These are phyloP conservation scores for Podarcis cretensis DNA, from an alignment of 2,113 vertebrate species.

Conservation along the genomic window DNA sequence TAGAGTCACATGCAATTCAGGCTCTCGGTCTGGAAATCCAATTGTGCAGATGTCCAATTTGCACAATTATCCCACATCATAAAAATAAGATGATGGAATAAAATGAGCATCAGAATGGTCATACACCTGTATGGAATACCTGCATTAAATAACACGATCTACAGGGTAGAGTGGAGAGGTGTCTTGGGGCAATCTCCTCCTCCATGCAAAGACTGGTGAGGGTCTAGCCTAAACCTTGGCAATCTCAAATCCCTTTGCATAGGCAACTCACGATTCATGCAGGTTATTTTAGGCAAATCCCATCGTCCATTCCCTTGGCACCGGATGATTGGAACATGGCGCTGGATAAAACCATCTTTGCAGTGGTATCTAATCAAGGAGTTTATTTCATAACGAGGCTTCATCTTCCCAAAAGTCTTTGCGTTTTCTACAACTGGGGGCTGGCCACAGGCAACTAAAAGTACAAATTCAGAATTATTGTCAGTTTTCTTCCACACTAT, in stretches of 20 bases:
- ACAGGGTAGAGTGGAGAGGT: background rate
- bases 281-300: slow-evolving; percentile 94
- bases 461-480: slow-evolving; percentile 43
- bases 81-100: background rate
- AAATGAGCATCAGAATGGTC: background rate
- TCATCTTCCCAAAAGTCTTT: slow-evolving; percentile 89
- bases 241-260: slow-evolving; percentile 50
- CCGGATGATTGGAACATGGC: slow-evolving; percentile 92
- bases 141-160: background rate
- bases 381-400: slow-evolving; percentile 94
- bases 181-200: background rate
- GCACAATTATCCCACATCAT: background rate
- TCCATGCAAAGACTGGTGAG: background rate
- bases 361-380: slow-evolving; percentile 96
- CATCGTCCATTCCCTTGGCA: slow-evolving; percentile 92
- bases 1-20: background rate
- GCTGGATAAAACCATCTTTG: slow-evolving; percentile 92
- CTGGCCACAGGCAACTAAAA: slow-evolving; percentile 91
- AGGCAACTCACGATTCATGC: slow-evolving; percentile 91
- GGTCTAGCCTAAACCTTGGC: background rate
- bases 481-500: slow-evolving; percentile 14
- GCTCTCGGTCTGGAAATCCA: background rate
- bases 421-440: slow-evolving; percentile 95
- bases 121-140: background rate
- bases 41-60: background rate